phyloP scores from a whole-genome alignment of 2,888 invertebrate species.

The Fragum whitleyi region DNA sequence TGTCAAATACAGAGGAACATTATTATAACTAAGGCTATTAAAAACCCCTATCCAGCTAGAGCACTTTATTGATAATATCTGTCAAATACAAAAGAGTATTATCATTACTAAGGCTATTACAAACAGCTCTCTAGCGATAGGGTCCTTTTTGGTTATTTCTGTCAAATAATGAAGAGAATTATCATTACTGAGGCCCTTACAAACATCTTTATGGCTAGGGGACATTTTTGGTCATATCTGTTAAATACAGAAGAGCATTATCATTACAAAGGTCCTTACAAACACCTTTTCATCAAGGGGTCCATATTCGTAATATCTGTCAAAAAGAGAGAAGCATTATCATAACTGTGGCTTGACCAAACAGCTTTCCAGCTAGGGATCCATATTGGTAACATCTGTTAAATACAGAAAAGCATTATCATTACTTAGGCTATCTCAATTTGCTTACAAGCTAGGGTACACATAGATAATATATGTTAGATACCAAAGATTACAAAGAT shows the following conservation, averaged over 20 bases:
- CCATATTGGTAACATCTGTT: constrained; percentile 87
- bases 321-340: constrained; percentile 91
- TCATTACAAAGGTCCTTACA: constrained; percentile 92
- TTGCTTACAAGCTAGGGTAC: constrained; percentile 90
- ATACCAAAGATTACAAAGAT: too few relatives aligned
- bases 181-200: constrained; percentile 92
- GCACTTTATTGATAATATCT: constrained; percentile 87
- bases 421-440: constrained; percentile 93
- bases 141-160: constrained; percentile 87
- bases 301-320: constrained; percentile 87
- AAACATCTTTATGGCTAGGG: constrained; percentile 90
- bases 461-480: constrained; percentile 84
- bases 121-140: constrained; percentile 90
- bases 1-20: constrained; percentile 89
- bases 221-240: constrained; percentile 87
- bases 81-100: constrained; percentile 89
- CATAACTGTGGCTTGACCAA: constrained; percentile 92
- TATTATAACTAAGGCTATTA: constrained; percentile 92
- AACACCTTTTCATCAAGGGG: constrained; percentile 92
- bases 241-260: constrained; percentile 90
- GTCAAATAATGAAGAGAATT: constrained; percentile 89
- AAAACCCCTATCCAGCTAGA: constrained; percentile 91
- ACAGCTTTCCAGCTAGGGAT: constrained; percentile 90
- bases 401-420: constrained; percentile 91
- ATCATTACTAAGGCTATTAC: constrained; percentile 92